Base-by-base conservation (phyloP, 2,113 vertebrate genomes). In the Petromus typicus region DNA sequence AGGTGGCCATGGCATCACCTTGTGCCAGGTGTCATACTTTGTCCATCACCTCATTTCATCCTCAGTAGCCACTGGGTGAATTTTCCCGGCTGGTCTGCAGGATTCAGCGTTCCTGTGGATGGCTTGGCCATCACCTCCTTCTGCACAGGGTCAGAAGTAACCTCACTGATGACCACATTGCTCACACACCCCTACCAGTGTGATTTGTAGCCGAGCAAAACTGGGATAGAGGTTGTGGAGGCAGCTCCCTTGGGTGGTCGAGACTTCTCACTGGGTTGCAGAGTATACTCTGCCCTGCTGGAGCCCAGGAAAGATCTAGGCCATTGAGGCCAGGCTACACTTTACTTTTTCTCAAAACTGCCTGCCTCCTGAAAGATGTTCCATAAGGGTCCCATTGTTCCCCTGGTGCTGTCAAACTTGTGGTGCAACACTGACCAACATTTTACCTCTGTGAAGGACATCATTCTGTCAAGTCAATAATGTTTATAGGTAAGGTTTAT, bases 341-440 rank as follows among this genome's bases (percentile, higher is more conserved):
- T 63, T 64, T 40, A 80, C 59, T 57, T 63, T 73, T 37, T 56
- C 32, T 12, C 13, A 17, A 75, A 63, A 63, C 30, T 79, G 3
- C 64, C 34, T 27, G 2, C 18, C 30, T 7, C 40, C 73, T n/a
- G 9, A 23, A 59, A 91, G 71, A 23, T 63, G 48, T 64, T 61
- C 14, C 0, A 2, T 11, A n/a, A 40, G 20, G 14, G 59, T 54
- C 18, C 30, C 7, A 0, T 22, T 14, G 7, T 66, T 20, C 14
- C 9, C 9, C 63, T 25, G 32, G 75, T 57, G 2, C 67, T 84
- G 56, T 87, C 69, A 43, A 40, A 4, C 54, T 54, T 54, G 20
- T 57, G 30, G 32, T 37, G 27, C 34, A 4, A 78, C 51, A 11
- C 5, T 11, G 34, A 69, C 54, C 25, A 57, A 12, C 64, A 61